These are phyloP conservation scores for Elegia similella DNA, from an alignment of 2,888 invertebrate genomes.

Conservation along the genomic window DNA sequence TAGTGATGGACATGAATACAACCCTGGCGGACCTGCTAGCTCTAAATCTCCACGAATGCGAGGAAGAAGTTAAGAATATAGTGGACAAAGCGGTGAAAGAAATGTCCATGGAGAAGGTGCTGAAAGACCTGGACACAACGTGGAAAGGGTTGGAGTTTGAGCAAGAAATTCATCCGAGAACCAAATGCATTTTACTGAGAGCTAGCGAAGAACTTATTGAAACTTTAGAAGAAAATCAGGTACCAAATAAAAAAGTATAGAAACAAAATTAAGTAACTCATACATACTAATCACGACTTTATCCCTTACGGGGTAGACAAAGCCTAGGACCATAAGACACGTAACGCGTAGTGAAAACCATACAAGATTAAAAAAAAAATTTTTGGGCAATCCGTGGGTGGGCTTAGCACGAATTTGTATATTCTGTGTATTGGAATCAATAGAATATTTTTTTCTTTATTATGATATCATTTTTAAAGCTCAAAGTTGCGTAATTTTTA, in stretches of 20 bases:
- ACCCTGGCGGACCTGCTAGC: conserved; percentile 95
- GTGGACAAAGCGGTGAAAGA: conserved; percentile 99
- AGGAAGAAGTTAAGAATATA: conserved; percentile 98
- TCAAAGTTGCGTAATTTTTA: too few relatives aligned
- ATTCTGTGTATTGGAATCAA: too few relatives aligned
- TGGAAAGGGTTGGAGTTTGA: conserved; percentile 97
- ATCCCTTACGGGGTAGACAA: too few relatives aligned
- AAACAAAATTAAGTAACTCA: too few relatives aligned
- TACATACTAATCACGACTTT: too few relatives aligned
- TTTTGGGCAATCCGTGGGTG: too few relatives aligned
- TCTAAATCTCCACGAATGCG: conserved; percentile 96
- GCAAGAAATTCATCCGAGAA: conserved; percentile 93
- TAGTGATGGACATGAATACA: conserved; percentile 96
- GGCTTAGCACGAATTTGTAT: too few relatives aligned
- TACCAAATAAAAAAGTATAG: conserved; percentile 46
- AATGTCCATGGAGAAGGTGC: conserved; percentile 98
- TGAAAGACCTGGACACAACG: conserved; percentile 93
- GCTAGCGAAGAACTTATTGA: conserved; percentile 98
- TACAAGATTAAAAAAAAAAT: too few relatives aligned
- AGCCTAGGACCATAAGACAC: too few relatives aligned
- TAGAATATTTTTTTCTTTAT: too few relatives aligned
- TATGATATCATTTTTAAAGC: too few relatives aligned
- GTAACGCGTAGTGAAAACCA: too few relatives aligned
- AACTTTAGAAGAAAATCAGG: conserved; percentile 98
- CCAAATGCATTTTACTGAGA: conserved; percentile 91